Base-by-base conservation (phyloP, 2,888 invertebrate species). In the Vesta saturnalis region DNA sequence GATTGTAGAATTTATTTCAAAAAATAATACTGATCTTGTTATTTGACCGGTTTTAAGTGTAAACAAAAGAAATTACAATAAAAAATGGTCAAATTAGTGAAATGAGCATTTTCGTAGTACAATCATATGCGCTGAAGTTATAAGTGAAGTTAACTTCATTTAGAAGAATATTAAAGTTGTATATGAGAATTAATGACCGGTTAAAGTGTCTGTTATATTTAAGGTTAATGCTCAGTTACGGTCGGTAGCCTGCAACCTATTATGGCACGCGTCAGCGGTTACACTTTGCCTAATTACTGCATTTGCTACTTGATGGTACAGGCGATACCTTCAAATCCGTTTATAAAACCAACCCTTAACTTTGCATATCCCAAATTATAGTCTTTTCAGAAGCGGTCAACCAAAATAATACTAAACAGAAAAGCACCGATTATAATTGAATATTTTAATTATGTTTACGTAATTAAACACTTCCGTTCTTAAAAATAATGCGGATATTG, bases 171-270 rank as follows among this genome's bases (percentile, higher is more conserved):
- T 70, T 70, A 70, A 70, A 60, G 63, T 62, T 39, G 63, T 70
- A 67, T 70, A 63, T 66, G 67, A 39, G 64, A 70, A 70, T 70
- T 70, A 70, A 70, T 70, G 64, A 63, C 64, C 70, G 70, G 66
- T 70, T 70, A 70, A 52, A 70, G 70, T 70, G 70, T 70, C 70
- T 66, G 69, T 67, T 70, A 70, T 70, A 70, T 67, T 64, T 70
- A 70, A 70, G 70, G 70, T 70, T 67, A 70, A 70, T 70, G 70
- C 60, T 67, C 67, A 64, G 70, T 64, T 67, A 70, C 67, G 70
- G 66, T 70, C 64, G 70, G 65, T 70, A 67, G 70, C 64, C 62
- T 70, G 70, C 47, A 67, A 46, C 64, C 63, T 67, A 70, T 70
- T 70, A 70, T 60, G 66, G 63, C 64, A 70, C 70, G 70, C 70